Base-by-base conservation (phyloP, 92 coral and sea anemone genomes). In the Heteractis magnifica region DNA sequence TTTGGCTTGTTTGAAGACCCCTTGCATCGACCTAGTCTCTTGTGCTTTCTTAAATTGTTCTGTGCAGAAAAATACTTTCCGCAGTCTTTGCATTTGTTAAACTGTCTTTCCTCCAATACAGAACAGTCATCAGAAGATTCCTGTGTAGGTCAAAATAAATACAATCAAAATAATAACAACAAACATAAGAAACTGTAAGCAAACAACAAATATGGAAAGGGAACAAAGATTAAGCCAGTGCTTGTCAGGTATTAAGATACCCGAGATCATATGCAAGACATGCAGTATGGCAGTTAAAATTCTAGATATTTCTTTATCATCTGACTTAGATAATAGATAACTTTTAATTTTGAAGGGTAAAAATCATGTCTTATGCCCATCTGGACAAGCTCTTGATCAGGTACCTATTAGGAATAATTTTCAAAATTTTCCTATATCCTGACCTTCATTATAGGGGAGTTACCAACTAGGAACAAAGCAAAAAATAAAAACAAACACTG, bases 11-110 rank as follows among this genome's bases (percentile, higher is more conserved):
- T 52, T 41, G 79, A 76, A 18, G 79, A 50, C 79, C 79, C 79
- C 77, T 83, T 83, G 75, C 87, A 83, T 49, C 87, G 87, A 53
- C 82, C 87, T 58, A 83, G 75, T 75, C 87, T 76, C 72, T 75
- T 76, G 81, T 83, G 87, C 87, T 83, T 75, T 65, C 71, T 76
- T 65, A 83, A 83, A 60, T 83, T 83, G 80, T 56, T 74, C 70
- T 75, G 55, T 76, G 87, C 72, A 18, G 87, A 83, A 83, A 83
- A 83, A 58, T 52, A 64, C 23, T 81, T 81, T 59, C 85, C 77
- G 60, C 56, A 81, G 76, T 72, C 85, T 81, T 76, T 72, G 72
- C 85, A 81, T 56, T 48, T 76, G 58, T 76, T 76, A 13, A 76
- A 76, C 58, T 76, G 58, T 76, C 34, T 76, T 76, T 76, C 79